phyloP scores from a whole-genome alignment of 2,113 vertebrate species.

The Gobius niger region DNA sequence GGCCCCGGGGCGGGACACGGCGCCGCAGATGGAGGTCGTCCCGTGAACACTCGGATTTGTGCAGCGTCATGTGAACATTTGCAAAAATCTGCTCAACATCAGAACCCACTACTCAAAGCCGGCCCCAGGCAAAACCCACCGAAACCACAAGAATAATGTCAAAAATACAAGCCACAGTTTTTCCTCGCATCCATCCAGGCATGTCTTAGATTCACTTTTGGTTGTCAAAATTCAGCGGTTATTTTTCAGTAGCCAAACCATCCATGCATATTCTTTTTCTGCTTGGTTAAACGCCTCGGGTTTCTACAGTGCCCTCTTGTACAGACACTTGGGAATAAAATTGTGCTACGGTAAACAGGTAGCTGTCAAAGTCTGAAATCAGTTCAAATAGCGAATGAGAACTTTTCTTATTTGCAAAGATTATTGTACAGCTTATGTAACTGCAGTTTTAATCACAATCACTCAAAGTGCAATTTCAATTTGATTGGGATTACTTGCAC shows the following conservation, averaged over 20 bases:
- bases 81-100: constrained; percentile 10
- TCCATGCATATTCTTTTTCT: background rate
- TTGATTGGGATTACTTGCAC: too few relatives aligned
- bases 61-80: constrained; percentile 14
- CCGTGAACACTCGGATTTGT: constrained; percentile 13
- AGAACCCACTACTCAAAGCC: background rate
- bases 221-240: background rate
- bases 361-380: too few relatives aligned
- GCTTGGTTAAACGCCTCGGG: background rate
- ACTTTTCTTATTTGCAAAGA: too few relatives aligned
- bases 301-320: too few relatives aligned
- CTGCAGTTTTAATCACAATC: too few relatives aligned
- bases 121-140: background rate
- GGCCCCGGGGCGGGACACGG: constrained; percentile 1
- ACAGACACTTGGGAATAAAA: too few relatives aligned
- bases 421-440: too few relatives aligned
- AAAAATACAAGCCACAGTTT: background rate
- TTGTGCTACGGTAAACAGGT: too few relatives aligned
- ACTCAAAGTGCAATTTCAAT: too few relatives aligned
- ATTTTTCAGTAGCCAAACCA: background rate
- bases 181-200: background rate
- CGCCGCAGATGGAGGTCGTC: constrained; percentile 5
- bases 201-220: background rate
- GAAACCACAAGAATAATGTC: background rate
- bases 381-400: too few relatives aligned